Percentiles rank a stretch among this genome's conserved stretches.
Conservation (phyloP, 1,140 invertebrate species). For the Melitaea cinxia region DNA sequence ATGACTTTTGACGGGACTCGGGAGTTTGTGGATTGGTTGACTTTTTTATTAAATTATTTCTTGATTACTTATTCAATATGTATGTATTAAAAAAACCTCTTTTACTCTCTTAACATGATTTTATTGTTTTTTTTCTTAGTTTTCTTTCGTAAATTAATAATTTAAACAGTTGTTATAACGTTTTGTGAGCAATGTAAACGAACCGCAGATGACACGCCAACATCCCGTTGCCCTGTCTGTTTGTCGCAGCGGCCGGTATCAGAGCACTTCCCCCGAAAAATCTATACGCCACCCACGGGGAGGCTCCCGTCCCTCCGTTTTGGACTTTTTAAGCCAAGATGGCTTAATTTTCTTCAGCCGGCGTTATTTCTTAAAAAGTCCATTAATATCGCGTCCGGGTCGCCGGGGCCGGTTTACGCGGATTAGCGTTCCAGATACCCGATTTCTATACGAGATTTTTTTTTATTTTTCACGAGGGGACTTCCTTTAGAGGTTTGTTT, state of each 20-base stretch:
- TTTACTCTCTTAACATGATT: too few species aligned
- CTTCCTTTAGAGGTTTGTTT: conserved; percentile 32
- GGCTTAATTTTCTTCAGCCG: conserved; percentile 64
- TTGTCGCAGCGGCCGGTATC: conserved; percentile 10
- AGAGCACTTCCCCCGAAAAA: conserved; percentile 61
- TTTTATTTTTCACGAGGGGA: conserved; percentile 18
- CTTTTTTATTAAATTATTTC: not conserved
- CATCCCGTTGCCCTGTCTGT: not conserved
- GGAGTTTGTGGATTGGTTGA: not conserved
- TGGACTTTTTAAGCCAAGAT: conserved; percentile 72
- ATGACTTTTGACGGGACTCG: conserved; percentile 4
- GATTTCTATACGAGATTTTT: conserved; percentile 25
- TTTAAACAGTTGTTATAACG: too few species aligned
- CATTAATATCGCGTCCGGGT: conserved; percentile 49
- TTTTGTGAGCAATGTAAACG: too few species aligned
- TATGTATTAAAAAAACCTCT: too few species aligned
- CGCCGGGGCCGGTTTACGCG: conserved; percentile 24
- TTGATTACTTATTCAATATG: too few species aligned
- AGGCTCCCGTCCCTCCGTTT: conserved; percentile 45
- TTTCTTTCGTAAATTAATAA: too few species aligned
- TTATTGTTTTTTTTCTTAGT: too few species aligned
- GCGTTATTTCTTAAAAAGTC: conserved; percentile 61
- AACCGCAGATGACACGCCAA: not conserved
- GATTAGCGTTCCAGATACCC: conserved; percentile 47
- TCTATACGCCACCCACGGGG: conserved; percentile 46